Percentiles rank a stretch among this genome's conserved stretches.
Evolutionary conservation across 2,797 vertebrate species (phyloP).

Genomic region (Kryptolebias ocellatus): DNA sequence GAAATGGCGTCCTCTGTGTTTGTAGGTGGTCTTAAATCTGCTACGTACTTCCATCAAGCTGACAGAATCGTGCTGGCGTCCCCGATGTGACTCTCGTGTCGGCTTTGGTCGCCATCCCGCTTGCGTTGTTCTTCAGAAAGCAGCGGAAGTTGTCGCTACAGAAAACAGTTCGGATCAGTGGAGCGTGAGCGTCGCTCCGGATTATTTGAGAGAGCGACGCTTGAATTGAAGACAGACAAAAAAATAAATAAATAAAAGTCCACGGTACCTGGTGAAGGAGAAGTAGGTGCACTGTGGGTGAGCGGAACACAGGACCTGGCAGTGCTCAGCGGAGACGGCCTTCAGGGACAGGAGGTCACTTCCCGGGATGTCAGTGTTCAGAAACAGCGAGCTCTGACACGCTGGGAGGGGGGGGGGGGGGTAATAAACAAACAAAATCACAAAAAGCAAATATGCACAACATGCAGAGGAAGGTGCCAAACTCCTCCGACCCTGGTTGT

Average conservation of each 20-base stretch:
- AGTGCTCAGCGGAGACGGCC: slow-evolving; percentile 62
- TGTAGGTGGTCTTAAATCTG: neutral
- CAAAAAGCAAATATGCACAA: neutral
- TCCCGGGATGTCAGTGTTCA: slow-evolving; percentile 38
- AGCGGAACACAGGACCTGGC: slow-evolving; percentile 61
- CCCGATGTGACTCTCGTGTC: slow-evolving; percentile 50
- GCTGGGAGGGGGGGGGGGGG: slow-evolving; percentile 1
- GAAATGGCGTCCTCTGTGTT: too few relatives aligned
- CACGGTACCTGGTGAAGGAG: slow-evolving; percentile 38
- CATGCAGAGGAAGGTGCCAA: neutral
- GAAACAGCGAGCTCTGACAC: slow-evolving; percentile 48
- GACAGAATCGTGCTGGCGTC: slow-evolving; percentile 54
- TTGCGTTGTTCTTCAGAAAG: slow-evolving; percentile 51
- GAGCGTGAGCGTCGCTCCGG: too few relatives aligned
- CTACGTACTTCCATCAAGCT: slow-evolving; percentile 40
- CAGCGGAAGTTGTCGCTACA: slow-evolving; percentile 43
- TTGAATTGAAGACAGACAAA: fast-evolving
- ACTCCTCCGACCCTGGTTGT: too few relatives aligned
- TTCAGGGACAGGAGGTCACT: neutral
- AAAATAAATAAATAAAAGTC: neutral
- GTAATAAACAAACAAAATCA: neutral
- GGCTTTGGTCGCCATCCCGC: neutral
- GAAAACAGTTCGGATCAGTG: neutral
- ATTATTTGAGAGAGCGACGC: too few relatives aligned
- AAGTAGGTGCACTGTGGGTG: slow-evolving; percentile 71